These are phyloP conservation scores for Pilophorus perplexus DNA, from an alignment of 2,888 invertebrate species.

Conservation along the genomic window DNA sequence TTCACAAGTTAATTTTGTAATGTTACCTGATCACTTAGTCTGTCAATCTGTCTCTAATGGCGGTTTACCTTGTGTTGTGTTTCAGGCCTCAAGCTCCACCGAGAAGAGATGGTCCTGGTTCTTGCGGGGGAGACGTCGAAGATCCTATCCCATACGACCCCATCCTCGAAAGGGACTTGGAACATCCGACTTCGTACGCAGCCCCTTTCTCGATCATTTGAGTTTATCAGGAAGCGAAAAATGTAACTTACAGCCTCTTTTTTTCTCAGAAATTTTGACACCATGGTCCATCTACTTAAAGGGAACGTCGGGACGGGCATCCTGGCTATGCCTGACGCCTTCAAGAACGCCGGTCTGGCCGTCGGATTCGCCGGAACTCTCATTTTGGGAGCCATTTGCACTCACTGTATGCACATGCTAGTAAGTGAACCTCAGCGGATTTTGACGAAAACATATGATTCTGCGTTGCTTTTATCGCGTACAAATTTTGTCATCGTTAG, in stretches of 20 bases:
- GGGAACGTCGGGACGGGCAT: constrained; percentile 79
- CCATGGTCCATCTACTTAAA: constrained; percentile 64
- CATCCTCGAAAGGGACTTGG: constrained; percentile 49
- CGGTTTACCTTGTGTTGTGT: too few relatives aligned
- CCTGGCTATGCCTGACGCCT: constrained; percentile 93
- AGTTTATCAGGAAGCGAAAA: neutral
- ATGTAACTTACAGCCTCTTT: constrained; percentile 13
- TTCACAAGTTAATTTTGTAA: too few relatives aligned
- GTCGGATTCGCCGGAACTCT: constrained; percentile 79
- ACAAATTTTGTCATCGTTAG: too few relatives aligned
- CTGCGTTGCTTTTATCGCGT: too few relatives aligned
- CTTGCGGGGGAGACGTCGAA: too few relatives aligned
- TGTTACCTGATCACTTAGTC: too few relatives aligned
- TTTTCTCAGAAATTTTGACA: constrained; percentile 56
- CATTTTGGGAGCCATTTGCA: constrained; percentile 81
- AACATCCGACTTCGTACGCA: constrained; percentile 80
- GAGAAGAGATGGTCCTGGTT: too few relatives aligned
- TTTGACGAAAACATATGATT: too few relatives aligned
- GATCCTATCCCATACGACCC: too few relatives aligned
- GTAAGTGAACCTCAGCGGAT: constrained; percentile 53
- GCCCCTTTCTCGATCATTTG: neutral
- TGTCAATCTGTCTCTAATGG: too few relatives aligned
- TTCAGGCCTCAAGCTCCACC: too few relatives aligned
- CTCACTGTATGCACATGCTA: constrained; percentile 89
- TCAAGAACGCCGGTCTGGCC: constrained; percentile 83